Base-by-base conservation (phyloP, 2,797 vertebrate species). In the Thripadectes ignobilis region DNA sequence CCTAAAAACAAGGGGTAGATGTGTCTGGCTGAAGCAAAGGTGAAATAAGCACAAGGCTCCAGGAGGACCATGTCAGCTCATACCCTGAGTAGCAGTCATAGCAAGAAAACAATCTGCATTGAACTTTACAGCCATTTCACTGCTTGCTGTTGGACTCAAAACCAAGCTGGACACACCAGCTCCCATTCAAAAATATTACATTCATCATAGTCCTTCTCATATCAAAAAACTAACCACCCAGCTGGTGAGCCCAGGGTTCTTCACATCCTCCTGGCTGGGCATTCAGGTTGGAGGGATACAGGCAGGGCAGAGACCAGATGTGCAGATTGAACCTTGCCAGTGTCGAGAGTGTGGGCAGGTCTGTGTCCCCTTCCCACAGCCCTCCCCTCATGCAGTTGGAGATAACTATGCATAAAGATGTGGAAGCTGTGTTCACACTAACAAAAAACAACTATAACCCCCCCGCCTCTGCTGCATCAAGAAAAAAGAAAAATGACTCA, bases 341-440 rank as follows among this genome's bases (percentile, higher is more conserved):
- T n/a, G 32, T 8, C 74, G 57, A 16, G 29, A 24, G 32, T 52
- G 9, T 15, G 7, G 36, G 13, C 21, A 76, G 20, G 43, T n/a
- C 32, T 16, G 6, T 17, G 11, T 3, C 8, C 26, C 27, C 13
- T 59, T 38, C 32, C 67, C 16, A 3, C 1, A 1, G 4, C 8
- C 14, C 17, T 34, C 32, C 2, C 1, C 11, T 29, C 29, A 27
- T 36, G 23, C 3, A 2, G 8, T 4, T 20, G 24, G 30, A 57
- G 38, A 18, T 12, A 48, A 38, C 10, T 45, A 17, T 29, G 27
- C 16, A 21, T 20, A 15, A 55, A 27, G 38, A 66, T 22, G 19
- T 15, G 41, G 34, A 86, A 79, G 17, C 23, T 80, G 48, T 45
- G 30, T 48, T 81, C 69, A 65, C 48, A 12, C 24, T 43, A 38